A percentile compares a stretch with the other conserved stretches of the same genome.
These are phyloP conservation scores for Zeus faber DNA, from an alignment of 2,113 vertebrate genomes.

Conservation along the genomic window DNA sequence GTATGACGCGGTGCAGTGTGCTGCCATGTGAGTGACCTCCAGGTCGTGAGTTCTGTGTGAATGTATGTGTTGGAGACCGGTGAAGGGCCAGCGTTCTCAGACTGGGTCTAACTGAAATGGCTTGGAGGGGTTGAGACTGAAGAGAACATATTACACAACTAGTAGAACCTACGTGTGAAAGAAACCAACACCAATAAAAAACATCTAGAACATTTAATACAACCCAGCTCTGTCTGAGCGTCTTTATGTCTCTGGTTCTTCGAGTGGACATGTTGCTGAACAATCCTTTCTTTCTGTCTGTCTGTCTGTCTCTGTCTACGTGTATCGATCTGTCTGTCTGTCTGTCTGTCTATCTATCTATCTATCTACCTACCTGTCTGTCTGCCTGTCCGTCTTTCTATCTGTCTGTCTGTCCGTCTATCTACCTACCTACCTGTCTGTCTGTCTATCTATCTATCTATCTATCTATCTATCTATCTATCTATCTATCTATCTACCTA, in stretches of 20 bases:
- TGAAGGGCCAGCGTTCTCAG: slow-evolving; percentile 52
- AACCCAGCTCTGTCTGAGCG: slow-evolving; percentile 59
- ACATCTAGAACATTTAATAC: slow-evolving; percentile 85
- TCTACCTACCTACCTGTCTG: no score
- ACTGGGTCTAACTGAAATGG: slow-evolving; percentile 57
- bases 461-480: no score
- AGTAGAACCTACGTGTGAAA: slow-evolving; percentile 74
- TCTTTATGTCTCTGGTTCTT: slow-evolving; percentile 50
- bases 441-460: background rate
- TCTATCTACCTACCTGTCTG: no score
- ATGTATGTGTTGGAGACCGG: slow-evolving; percentile 60
- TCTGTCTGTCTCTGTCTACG: slow-evolving; percentile 58
- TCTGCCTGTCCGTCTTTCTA: no score
- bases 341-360: no score
- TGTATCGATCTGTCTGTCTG: background rate
- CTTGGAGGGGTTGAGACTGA: slow-evolving; percentile 54
- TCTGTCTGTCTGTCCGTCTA: no score
- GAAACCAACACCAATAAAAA: slow-evolving; percentile 78
- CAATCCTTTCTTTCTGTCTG: slow-evolving; percentile 3
- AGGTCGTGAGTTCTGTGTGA: slow-evolving; percentile 47
- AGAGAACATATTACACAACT: slow-evolving; percentile 52
- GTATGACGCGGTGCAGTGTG: slow-evolving; percentile 50
- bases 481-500: no score
- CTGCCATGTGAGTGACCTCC: slow-evolving; percentile 43
- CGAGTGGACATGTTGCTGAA: background rate